phyloP scores from a whole-genome alignment of 2,113 vertebrate genomes.

The Microcebus murinus region DNA sequence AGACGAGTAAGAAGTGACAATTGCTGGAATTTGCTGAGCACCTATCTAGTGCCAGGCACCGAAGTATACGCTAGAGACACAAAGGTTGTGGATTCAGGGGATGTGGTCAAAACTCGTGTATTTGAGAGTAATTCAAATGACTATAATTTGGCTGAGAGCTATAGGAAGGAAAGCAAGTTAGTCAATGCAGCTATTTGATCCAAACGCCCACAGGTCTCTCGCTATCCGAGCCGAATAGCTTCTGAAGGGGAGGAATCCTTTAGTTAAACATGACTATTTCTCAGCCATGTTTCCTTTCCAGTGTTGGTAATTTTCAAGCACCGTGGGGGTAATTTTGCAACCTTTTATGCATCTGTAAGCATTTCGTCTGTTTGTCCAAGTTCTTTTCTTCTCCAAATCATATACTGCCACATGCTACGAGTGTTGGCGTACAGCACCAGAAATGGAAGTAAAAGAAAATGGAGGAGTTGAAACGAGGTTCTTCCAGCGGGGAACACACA shows the following conservation, averaged over 20 bases:
- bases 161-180: background rate
- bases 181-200: background rate
- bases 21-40: background rate
- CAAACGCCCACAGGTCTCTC: background rate
- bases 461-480: background rate
- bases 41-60: background rate
- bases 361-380: background rate
- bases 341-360: conserved; percentile 21
- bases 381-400: conserved; percentile 25
- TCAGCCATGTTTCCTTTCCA: conserved; percentile 1
- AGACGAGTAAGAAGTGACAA: background rate
- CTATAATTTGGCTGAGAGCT: background rate
- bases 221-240: background rate
- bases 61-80: background rate
- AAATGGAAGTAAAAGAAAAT: background rate
- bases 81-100: background rate
- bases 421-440: background rate
- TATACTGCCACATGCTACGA: background rate
- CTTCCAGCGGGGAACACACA: background rate
- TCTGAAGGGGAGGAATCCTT: background rate
- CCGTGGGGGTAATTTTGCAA: background rate
- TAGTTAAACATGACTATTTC: background rate
- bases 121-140: background rate
- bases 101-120: background rate
- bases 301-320: background rate